A percentile compares a stretch with the other conserved stretches of the same genome.
phyloP scores from a whole-genome alignment of 1,140 invertebrate genomes.

The Mercenaria mercenaria region DNA sequence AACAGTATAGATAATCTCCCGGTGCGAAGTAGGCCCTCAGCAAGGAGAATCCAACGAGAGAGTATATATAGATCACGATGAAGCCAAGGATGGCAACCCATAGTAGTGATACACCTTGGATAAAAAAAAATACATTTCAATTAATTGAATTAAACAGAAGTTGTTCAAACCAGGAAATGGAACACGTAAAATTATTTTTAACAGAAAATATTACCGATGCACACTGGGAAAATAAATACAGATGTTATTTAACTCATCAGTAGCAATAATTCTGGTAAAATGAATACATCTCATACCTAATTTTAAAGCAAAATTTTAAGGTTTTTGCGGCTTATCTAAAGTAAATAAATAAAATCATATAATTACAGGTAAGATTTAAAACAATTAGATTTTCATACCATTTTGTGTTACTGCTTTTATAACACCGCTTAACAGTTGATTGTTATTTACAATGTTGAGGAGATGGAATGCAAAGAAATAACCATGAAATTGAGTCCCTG shows the following conservation, averaged over 20 bases:
- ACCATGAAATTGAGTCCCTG: constrained; percentile 83
- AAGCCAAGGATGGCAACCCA: constrained; percentile 85
- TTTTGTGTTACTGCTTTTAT: constrained; percentile 86
- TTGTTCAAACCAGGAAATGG: neutral
- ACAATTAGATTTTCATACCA: too few relatives aligned
- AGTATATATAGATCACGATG: constrained; percentile 85
- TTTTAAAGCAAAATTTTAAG: too few relatives aligned
- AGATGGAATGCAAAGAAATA: constrained; percentile 87
- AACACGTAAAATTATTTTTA: too few relatives aligned
- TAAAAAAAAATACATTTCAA: constrained; percentile 56
- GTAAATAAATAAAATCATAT: too few relatives aligned
- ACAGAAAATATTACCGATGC: too few relatives aligned
- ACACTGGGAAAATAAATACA: too few relatives aligned
- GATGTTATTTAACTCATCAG: too few relatives aligned
- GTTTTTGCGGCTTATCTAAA: too few relatives aligned
- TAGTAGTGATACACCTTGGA: constrained; percentile 85
- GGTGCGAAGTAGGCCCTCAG: constrained; percentile 81
- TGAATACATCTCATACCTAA: too few relatives aligned
- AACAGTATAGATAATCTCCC: constrained; percentile 82
- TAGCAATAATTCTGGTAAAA: too few relatives aligned
- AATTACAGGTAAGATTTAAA: too few relatives aligned
- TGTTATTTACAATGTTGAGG: constrained; percentile 85
- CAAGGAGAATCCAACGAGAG: constrained; percentile 84
- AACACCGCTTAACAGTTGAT: constrained; percentile 84
- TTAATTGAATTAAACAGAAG: neutral